Conservation (phyloP, 2,888 invertebrate species). For the Apocheima hispidaria region DNA sequence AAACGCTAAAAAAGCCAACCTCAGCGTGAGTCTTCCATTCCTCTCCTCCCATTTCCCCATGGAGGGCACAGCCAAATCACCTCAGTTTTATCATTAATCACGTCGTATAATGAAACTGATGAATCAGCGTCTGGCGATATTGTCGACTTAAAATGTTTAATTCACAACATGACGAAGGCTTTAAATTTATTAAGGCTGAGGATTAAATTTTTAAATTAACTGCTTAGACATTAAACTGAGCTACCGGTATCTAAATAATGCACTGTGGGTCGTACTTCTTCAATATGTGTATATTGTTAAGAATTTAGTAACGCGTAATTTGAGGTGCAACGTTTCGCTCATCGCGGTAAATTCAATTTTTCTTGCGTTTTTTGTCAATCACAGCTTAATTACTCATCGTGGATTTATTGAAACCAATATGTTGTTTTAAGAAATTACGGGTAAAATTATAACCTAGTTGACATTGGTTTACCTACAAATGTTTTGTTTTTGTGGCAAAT, state of each 20-base stretch:
- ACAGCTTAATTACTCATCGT: too few species aligned
- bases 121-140: conserved; percentile 46
- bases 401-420: too few species aligned
- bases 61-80: conserved; percentile 37
- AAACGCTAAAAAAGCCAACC: conserved; percentile 19
- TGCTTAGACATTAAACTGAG: background rate
- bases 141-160: conserved; percentile 55
- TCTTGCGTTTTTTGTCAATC: too few species aligned
- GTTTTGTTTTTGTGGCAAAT: too few species aligned
- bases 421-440: too few species aligned
- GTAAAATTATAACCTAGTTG: too few species aligned
- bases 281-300: too few species aligned
- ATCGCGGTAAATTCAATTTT: too few species aligned
- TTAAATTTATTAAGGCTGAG: conserved; percentile 24
- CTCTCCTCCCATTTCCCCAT: conserved; percentile 27
- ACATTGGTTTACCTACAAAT: too few species aligned
- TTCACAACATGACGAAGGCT: conserved; percentile 58
- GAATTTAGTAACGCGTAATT: too few species aligned
- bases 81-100: conserved; percentile 58
- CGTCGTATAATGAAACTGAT: conserved; percentile 48
- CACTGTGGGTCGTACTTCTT: too few species aligned
- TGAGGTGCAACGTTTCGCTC: too few species aligned
- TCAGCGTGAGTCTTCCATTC: conserved; percentile 23
- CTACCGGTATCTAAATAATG: background rate
- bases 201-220: background rate